Evolutionary conservation across 1,140 invertebrate genomes (phyloP).

Genomic region (Aphaenogaster rudis): DNA sequence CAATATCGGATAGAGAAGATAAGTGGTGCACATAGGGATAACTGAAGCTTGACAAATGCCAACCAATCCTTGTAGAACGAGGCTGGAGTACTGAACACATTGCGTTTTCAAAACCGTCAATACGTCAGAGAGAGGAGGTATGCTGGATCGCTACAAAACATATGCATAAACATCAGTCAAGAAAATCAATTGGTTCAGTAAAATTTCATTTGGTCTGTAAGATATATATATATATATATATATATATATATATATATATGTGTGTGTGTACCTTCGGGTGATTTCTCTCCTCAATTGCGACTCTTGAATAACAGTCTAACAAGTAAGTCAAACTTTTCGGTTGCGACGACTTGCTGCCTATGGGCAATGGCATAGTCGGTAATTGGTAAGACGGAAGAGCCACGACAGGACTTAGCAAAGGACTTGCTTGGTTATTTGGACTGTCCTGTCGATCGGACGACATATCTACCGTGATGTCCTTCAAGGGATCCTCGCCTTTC

Average conservation of each 20-base stretch:
- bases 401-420: conserved; percentile 78
- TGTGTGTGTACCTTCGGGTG: conserved; percentile 90
- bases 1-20: conserved; percentile 89
- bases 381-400: conserved; percentile 74
- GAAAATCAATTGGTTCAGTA: neutral
- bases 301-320: conserved; percentile 90
- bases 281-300: conserved; percentile 90
- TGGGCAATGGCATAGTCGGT: conserved; percentile 71
- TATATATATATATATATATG: neutral
- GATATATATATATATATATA: neutral
- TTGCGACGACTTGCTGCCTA: conserved; percentile 84
- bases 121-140: conserved; percentile 88
- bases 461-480: conserved; percentile 86
- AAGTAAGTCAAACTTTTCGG: conserved; percentile 88
- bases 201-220: neutral
- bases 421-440: conserved; percentile 83
- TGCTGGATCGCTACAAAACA: conserved; percentile 86
- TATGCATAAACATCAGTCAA: neutral
- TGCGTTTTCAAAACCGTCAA: conserved; percentile 89
- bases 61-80: conserved; percentile 88
- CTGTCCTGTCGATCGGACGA: conserved; percentile 86
- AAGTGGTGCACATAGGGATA: conserved; percentile 42
- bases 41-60: conserved; percentile 83
- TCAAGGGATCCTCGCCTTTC: conserved; percentile 89
- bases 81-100: conserved; percentile 89